These are phyloP conservation scores for Spinibarbus caldwelli DNA, from an alignment of 2,797 vertebrate genomes.

Conservation along the genomic window DNA sequence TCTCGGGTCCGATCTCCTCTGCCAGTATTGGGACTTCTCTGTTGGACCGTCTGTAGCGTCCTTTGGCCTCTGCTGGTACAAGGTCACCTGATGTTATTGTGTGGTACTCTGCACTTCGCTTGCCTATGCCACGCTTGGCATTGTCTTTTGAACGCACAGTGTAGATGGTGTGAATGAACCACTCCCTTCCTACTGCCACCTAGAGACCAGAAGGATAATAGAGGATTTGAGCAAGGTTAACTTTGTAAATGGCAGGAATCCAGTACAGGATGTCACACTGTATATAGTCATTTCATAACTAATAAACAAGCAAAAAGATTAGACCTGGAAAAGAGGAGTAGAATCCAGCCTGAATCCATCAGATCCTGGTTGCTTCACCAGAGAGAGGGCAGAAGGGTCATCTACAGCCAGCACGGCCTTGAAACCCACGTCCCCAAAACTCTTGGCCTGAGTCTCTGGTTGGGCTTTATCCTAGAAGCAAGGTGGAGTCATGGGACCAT, in stretches of 20 bases:
- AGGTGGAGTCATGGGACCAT: neutral
- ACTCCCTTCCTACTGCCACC: conserved; percentile 91
- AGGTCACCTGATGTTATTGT: conserved; percentile 67
- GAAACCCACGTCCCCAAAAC: conserved; percentile 86
- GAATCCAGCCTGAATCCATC: conserved; percentile 94
- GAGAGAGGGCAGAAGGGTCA: conserved; percentile 84
- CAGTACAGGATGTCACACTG: neutral
- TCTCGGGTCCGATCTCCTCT: conserved; percentile 81
- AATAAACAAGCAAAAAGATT: neutral
- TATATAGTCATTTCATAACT: no score
- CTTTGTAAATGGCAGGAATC: neutral
- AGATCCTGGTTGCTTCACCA: conserved; percentile 91
- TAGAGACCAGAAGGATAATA: conserved; percentile 62
- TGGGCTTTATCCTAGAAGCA: conserved; percentile 89
- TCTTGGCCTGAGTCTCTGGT: conserved; percentile 87
- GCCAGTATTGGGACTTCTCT: conserved; percentile 67
- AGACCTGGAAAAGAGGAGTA: conserved; percentile 90
- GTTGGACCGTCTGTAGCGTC: conserved; percentile 75
- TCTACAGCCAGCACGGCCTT: conserved; percentile 87
- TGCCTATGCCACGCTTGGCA: conserved; percentile 84
- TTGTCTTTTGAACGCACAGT: conserved; percentile 89
- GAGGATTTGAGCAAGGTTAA: neutral
- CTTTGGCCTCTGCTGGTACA: neutral
- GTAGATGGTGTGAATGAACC: conserved; percentile 95
- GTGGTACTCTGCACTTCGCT: conserved; percentile 88